phyloP scores from a whole-genome alignment of 2,888 invertebrate genomes.

The Heliconius sara region DNA sequence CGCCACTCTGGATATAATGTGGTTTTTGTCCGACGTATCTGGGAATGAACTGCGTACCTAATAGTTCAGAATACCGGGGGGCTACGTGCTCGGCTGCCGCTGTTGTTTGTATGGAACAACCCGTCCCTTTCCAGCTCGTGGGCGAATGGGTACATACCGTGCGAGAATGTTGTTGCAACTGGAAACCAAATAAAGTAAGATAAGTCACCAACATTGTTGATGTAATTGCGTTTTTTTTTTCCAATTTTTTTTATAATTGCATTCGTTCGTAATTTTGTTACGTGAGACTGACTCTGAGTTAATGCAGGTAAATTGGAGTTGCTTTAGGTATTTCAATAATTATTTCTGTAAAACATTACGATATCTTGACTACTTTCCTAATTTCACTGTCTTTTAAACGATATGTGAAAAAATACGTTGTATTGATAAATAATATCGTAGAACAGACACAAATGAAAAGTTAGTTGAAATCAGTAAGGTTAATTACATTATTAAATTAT shows the following conservation, averaged over 20 bases:
- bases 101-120: slow-evolving; percentile 47
- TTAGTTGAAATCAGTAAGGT: no score
- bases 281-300: neutral
- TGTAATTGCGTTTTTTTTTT: slow-evolving; percentile 34
- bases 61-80: slow-evolving; percentile 51
- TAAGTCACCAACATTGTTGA: slow-evolving; percentile 49
- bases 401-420: no score
- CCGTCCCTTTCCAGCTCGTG: slow-evolving; percentile 41
- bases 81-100: slow-evolving; percentile 48
- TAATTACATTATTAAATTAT: no score
- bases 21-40: slow-evolving; percentile 51
- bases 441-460: no score
- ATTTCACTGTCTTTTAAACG: no score
- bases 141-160: slow-evolving; percentile 49
- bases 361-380: no score
- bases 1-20: slow-evolving; percentile 43
- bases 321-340: neutral
- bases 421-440: no score
- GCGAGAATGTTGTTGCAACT: slow-evolving; percentile 54
- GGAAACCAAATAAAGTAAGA: slow-evolving; percentile 56
- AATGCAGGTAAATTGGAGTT: neutral
- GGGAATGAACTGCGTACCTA: slow-evolving; percentile 52
- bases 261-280: slow-evolving; percentile 6
- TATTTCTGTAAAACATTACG: neutral
- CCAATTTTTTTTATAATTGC: slow-evolving; percentile 12